Evolutionary conservation across 1,140 invertebrate species (phyloP).

Genomic region (Conus ventricosus): DNA sequence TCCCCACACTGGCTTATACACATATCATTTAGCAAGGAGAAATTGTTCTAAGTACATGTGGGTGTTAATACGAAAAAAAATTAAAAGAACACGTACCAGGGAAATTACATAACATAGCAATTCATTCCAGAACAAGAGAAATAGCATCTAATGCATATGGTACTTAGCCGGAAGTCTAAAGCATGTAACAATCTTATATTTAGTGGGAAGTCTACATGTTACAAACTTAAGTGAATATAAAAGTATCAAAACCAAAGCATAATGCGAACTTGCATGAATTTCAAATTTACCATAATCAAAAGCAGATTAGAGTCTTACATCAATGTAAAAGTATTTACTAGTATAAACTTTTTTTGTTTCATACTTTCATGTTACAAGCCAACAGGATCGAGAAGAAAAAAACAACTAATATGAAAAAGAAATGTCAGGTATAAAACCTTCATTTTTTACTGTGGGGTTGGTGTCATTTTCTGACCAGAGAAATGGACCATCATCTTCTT

Average conservation of each 20-base stretch:
- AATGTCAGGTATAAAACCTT: no score
- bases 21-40: background rate
- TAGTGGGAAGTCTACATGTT: no score
- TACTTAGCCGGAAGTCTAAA: background rate
- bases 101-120: background rate
- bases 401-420: background rate
- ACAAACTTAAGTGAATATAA: background rate
- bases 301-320: background rate
- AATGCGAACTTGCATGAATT: background rate
- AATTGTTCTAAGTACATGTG: background rate
- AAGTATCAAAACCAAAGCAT: no score
- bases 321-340: background rate
- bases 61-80: slow-evolving; percentile 5
- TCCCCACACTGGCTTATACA: slow-evolving; percentile 14
- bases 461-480: no score
- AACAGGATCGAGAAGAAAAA: background rate
- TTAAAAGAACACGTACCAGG: background rate
- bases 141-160: background rate
- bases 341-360: no score
- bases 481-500: no score
- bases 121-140: background rate
- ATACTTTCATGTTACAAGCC: background rate
- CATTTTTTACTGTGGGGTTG: no score
- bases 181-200: background rate
- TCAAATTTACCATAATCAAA: background rate